Evolutionary conservation across 1,140 invertebrate genomes (phyloP).

Genomic region (Pogonomyrmex barbatus): DNA sequence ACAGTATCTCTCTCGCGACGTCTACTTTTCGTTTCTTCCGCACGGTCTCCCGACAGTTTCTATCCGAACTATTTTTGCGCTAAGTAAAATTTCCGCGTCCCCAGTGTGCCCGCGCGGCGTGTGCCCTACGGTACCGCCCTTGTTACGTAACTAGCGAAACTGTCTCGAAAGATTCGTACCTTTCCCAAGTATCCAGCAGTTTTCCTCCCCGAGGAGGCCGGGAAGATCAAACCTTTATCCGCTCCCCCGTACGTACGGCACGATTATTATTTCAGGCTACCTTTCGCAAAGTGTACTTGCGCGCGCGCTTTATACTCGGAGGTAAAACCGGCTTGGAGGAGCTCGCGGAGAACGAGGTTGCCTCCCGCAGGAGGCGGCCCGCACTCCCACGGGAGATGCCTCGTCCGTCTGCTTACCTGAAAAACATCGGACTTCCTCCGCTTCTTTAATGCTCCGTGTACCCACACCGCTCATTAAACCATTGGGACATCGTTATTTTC

Average conservation of each 20-base stretch:
- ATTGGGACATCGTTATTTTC: slow-evolving; percentile 55
- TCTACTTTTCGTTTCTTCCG: slow-evolving; percentile 47
- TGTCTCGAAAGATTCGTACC: slow-evolving; percentile 67
- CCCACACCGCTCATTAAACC: slow-evolving; percentile 60
- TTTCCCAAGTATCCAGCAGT: slow-evolving; percentile 52
- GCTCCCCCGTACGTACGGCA: slow-evolving; percentile 65
- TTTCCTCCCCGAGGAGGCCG: slow-evolving; percentile 65
- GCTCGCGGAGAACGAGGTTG: slow-evolving; percentile 76
- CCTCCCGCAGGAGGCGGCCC: slow-evolving; percentile 73
- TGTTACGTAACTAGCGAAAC: slow-evolving; percentile 63
- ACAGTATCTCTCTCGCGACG: slow-evolving; percentile 24
- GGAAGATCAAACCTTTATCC: slow-evolving; percentile 74
- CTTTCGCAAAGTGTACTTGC: slow-evolving; percentile 78
- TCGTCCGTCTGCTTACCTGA: slow-evolving; percentile 74
- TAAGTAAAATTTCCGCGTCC: slow-evolving; percentile 63
- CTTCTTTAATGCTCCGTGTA: slow-evolving; percentile 65
- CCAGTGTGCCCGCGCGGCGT: slow-evolving; percentile 67
- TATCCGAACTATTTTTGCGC: slow-evolving; percentile 53
- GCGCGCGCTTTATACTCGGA: slow-evolving; percentile 75
- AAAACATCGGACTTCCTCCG: slow-evolving; percentile 71
- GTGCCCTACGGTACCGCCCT: slow-evolving; percentile 71
- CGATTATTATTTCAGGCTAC: slow-evolving; percentile 78
- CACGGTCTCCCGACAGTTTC: slow-evolving; percentile 40
- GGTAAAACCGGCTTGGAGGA: slow-evolving; percentile 77
- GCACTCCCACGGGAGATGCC: slow-evolving; percentile 68